These are phyloP conservation scores for Coluber constrictor DNA, from an alignment of 2,797 vertebrate species.

Conservation along the genomic window DNA sequence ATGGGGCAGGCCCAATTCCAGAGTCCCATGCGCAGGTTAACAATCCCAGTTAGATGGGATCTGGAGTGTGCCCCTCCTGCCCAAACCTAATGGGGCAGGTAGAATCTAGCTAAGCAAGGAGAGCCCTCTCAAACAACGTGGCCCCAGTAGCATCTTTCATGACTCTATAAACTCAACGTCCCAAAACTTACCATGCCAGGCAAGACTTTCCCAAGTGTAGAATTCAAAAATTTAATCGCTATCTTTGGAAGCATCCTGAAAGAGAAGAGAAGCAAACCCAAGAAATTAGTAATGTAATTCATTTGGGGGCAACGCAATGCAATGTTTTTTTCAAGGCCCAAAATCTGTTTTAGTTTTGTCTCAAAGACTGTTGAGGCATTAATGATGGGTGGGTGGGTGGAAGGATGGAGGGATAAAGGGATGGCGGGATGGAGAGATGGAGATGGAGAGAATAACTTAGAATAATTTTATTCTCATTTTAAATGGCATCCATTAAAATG, in stretches of 20 bases:
- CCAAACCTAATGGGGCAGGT: neutral
- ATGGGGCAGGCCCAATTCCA: too few species aligned
- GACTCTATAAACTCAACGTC: neutral
- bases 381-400: too few species aligned
- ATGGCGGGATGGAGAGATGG: too few species aligned
- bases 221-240: slow-evolving; percentile 61
- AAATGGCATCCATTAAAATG: too few species aligned
- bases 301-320: neutral
- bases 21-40: neutral
- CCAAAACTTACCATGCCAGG: slow-evolving; percentile 53
- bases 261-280: neutral
- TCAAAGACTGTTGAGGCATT: neutral
- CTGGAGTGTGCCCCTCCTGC: neutral
- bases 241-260: slow-evolving; percentile 47
- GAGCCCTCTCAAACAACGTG: neutral
- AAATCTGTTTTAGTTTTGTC: neutral
- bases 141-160: neutral
- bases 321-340: neutral
- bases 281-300: neutral
- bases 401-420: too few species aligned
- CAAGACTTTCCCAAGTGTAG: slow-evolving; percentile 62
- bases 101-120: neutral
- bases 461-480: too few species aligned
- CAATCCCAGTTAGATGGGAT: neutral
- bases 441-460: too few species aligned